Conservation (phyloP, 2,113 vertebrate genomes). For the Lagopus muta region DNA sequence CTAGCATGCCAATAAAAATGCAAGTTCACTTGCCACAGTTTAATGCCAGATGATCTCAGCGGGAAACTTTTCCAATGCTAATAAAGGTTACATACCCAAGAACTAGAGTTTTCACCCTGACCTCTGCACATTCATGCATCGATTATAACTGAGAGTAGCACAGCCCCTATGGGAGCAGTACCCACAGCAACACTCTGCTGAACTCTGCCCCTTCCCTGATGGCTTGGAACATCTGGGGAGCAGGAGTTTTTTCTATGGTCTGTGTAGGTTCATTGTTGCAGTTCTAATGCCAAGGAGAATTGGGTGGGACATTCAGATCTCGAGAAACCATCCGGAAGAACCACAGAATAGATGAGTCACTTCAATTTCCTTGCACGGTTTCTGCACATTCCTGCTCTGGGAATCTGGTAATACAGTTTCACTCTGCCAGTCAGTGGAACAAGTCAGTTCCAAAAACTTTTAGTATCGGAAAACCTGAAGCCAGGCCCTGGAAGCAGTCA, state of each 20-base stretch:
- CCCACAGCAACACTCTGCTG: slow-evolving; percentile 36
- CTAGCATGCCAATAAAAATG: slow-evolving; percentile 1
- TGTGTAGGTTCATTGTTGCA: not conserved
- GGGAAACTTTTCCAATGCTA: slow-evolving; percentile 44
- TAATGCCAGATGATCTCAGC: slow-evolving; percentile 49
- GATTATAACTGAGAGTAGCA: not conserved
- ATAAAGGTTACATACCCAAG: slow-evolving; percentile 46
- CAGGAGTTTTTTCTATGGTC: not conserved
- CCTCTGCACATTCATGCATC: slow-evolving; percentile 54
- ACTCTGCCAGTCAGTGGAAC: not conserved
- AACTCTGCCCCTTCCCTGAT: slow-evolving; percentile 31
- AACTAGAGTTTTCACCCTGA: slow-evolving; percentile 55
- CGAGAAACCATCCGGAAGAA: not conserved
- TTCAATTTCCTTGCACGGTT: not conserved
- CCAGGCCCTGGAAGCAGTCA: not conserved
- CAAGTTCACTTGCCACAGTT: slow-evolving; percentile 2
- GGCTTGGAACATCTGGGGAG: slow-evolving; percentile 53
- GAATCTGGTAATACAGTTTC: not conserved
- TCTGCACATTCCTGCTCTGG: not conserved
- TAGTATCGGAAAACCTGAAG: not conserved
- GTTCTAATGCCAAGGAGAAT: slow-evolving; percentile 11
- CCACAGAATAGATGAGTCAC: not conserved
- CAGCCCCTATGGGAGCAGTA: slow-evolving; percentile 37
- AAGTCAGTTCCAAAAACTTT: not conserved
- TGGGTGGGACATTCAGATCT: not conserved